Base-by-base conservation (phyloP, 2,113 vertebrate species). In the Salvelinus namaycush region DNA sequence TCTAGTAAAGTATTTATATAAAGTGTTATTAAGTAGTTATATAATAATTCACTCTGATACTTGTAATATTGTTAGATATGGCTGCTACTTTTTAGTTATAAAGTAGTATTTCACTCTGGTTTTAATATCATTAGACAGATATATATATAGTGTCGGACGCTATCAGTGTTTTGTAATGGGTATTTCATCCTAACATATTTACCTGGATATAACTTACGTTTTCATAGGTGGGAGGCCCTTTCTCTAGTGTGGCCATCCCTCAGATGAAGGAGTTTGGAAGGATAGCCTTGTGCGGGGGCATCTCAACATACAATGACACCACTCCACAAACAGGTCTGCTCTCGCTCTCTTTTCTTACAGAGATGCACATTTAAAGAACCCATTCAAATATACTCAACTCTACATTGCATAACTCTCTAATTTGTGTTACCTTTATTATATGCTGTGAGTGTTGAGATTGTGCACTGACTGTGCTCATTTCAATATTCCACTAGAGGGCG, bases 231-330 rank as follows among this genome's bases (percentile, higher is more conserved):
- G 96, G 96, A 76, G 97, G 96, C 62, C 77, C 92, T 65, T 97
- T 94, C 88, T 83, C 93, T 54, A 93, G 70, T 49, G 39, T 84
- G 18, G 96, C 92, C 29, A 73, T 97, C 39, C 62, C 76, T 2
- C 96, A 97, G 9, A 98, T 97, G 96, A 97, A 95, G 79, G 81
- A 82, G 51, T 94, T 88, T 24, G 97, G 97, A 78, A 95, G 95
- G 87, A 94, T 97, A 84, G 96, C 96, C 5, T 49, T 96, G 11
- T 97, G 96, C 82, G 97, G 97, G 13, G 90, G 93, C 18, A 95
- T 98, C 76, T 94, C 96, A 11, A 80, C 84, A 0, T 97, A 97
- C 83, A 96, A 98, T 70, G 89, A 93, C 49, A 75, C 84, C 0
- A 29, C 79, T 0, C 90, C 90, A 16, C 93, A 96, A 77, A 95